Evolutionary conservation across 2,113 vertebrate genomes (phyloP).

Genomic region (Scophthalmus maximus): DNA sequence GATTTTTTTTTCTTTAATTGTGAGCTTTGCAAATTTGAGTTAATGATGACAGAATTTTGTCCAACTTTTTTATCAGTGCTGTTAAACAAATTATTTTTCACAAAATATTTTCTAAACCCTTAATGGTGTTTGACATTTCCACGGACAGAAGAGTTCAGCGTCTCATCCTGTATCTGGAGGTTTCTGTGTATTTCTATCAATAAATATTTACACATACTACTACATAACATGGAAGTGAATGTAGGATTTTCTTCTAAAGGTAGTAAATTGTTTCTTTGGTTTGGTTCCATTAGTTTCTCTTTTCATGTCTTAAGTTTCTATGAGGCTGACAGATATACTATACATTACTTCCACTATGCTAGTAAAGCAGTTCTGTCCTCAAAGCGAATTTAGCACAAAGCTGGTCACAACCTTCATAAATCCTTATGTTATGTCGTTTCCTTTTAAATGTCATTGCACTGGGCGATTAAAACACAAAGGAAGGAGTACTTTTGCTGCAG

Average conservation of each 20-base stretch:
- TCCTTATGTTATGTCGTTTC: neutral
- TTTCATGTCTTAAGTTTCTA: constrained; percentile 5
- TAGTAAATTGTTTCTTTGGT: constrained; percentile 6
- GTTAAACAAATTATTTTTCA: constrained; percentile 9
- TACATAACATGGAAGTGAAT: constrained; percentile 20
- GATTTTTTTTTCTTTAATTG: constrained; percentile 24
- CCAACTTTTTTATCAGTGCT: neutral
- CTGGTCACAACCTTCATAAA: neutral
- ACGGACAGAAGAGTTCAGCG: neutral
- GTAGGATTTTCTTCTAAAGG: neutral
- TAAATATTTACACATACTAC: neutral
- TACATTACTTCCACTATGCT: neutral
- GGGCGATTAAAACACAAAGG: neutral
- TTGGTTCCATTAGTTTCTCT: neutral
- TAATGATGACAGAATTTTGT: constrained; percentile 4
- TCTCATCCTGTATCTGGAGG: neutral
- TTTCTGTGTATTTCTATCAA: constrained; percentile 7
- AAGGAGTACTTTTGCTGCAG: neutral
- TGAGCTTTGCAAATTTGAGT: constrained; percentile 22
- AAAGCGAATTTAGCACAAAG: neutral
- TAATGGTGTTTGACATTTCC: constrained; percentile 38
- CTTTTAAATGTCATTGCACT: neutral
- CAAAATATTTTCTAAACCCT: constrained; percentile 6
- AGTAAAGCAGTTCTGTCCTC: neutral
- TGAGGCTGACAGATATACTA: neutral